Conservation (phyloP, 2,797 vertebrate species). For the Peromyscus nudipes region DNA sequence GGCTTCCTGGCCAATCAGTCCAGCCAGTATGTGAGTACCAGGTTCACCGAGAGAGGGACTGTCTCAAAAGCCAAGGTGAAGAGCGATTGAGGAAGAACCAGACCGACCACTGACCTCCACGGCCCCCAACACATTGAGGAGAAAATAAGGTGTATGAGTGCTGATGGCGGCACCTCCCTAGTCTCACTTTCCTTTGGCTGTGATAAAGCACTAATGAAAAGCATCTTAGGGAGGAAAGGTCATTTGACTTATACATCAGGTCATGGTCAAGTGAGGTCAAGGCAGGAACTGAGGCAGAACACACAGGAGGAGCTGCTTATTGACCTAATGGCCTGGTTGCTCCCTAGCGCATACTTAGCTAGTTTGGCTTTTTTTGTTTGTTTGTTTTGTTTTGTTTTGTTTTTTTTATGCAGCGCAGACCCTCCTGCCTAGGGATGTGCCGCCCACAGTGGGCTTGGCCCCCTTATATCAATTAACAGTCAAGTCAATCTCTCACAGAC, state of each 20-base stretch:
- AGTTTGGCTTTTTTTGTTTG: no score
- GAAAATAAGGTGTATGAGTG: no score
- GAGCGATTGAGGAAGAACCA: neutral
- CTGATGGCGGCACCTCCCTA: no score
- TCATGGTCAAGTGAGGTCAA: no score
- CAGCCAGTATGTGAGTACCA: neutral
- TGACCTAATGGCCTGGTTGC: neutral
- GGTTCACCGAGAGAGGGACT: neutral
- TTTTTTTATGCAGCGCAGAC: neutral
- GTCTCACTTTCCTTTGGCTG: no score
- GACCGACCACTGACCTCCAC: neutral
- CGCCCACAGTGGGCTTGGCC: neutral
- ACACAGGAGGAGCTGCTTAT: neutral
- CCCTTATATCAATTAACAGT: neutral
- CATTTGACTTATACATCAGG: no score
- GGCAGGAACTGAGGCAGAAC: neutral
- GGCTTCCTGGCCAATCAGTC: neutral
- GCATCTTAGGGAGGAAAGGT: neutral
- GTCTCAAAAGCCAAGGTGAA: neutral
- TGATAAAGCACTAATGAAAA: neutral
- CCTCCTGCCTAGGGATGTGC: neutral
- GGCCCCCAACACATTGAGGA: neutral
- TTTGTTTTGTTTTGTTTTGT: no score
- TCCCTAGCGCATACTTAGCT: neutral
- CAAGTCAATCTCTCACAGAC: neutral